phyloP scores from a whole-genome alignment of 2,113 vertebrate genomes.

The Melanerpes aurifrons region DNA sequence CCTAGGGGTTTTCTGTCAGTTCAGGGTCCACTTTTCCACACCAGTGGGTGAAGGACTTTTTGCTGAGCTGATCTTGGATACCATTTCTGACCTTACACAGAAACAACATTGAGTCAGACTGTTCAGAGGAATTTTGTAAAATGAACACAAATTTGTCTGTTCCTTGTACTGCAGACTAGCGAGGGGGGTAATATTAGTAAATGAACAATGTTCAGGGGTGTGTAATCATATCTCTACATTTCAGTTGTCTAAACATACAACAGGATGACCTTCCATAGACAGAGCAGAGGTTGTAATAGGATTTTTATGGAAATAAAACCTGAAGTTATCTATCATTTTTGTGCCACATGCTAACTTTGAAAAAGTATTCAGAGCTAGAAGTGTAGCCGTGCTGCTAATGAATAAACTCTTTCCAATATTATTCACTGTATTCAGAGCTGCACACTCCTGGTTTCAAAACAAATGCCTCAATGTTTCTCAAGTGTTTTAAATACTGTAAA shows the following conservation, averaged over 20 bases:
- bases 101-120: not conserved
- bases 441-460: not conserved
- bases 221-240: slow-evolving; percentile 4
- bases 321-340: slow-evolving; percentile 32
- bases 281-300: not conserved
- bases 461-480: not conserved
- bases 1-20: slow-evolving; percentile 73
- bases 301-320: not conserved
- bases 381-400: not conserved
- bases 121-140: not conserved
- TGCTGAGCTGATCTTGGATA: slow-evolving; percentile 2
- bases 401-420: not conserved
- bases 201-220: not conserved
- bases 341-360: not conserved
- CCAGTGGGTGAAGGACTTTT: slow-evolving; percentile 16
- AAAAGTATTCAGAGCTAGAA: not conserved
- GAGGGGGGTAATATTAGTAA: not conserved
- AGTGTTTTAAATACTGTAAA: slow-evolving; percentile 15
- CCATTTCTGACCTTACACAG: not conserved
- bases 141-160: not conserved
- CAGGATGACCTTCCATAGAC: not conserved
- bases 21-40: slow-evolving; percentile 46
- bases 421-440: not conserved
- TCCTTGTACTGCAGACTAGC: not conserved
- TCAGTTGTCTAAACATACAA: not conserved